phyloP scores from a whole-genome alignment of 2,113 vertebrate genomes.

The Bufo gargarizans region DNA sequence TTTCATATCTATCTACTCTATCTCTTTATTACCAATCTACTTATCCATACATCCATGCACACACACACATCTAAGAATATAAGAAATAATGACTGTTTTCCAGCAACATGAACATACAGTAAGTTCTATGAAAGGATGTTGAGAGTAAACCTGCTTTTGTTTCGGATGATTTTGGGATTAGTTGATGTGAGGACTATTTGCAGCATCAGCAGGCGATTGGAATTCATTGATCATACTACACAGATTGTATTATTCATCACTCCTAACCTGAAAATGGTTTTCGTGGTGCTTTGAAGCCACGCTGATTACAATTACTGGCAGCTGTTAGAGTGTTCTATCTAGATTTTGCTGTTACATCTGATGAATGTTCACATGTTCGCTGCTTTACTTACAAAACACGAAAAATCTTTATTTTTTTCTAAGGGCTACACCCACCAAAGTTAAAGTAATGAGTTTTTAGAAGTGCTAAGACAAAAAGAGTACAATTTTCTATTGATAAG shows the following conservation, averaged over 20 bases:
- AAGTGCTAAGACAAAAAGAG: neutral
- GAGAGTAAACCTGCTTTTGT: neutral
- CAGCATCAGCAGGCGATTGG: neutral
- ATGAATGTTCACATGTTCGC: neutral
- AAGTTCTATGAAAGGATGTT: neutral
- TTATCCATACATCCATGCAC: too few species aligned
- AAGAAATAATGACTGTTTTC: neutral
- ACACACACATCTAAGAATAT: too few species aligned
- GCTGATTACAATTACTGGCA: conserved; percentile 25
- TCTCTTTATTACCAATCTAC: too few species aligned
- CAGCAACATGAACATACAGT: neutral
- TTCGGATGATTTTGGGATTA: neutral
- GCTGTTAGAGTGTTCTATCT: neutral
- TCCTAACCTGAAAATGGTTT: conserved; percentile 6
- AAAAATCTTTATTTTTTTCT: neutral
- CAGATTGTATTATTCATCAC: conserved; percentile 18
- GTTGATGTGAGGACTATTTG: conserved; percentile 10
- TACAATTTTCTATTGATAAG: neutral
- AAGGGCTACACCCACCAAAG: neutral
- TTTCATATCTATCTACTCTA: too few species aligned
- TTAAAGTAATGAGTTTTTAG: neutral
- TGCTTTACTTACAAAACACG: neutral
- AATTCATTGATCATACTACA: conserved; percentile 13
- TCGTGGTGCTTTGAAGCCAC: neutral
- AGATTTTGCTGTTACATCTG: neutral